phyloP scores from a whole-genome alignment of 2,113 vertebrate genomes.

The Albula glossodonta region DNA sequence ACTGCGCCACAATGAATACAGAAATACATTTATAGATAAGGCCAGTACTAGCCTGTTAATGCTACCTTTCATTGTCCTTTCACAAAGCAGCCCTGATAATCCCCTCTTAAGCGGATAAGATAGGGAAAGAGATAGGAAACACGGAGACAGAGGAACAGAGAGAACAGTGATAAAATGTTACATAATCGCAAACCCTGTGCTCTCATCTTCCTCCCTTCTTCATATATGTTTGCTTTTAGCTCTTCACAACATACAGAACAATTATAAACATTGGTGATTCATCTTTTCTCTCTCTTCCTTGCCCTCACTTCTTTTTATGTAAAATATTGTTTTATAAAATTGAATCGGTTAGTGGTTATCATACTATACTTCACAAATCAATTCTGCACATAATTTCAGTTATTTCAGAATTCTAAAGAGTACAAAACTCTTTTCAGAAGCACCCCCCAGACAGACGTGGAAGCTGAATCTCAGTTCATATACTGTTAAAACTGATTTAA shows the following conservation, averaged over 20 bases:
- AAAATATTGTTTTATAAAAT: too few species aligned
- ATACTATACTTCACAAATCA: too few species aligned
- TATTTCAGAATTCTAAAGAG: too few species aligned
- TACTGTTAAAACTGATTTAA: background rate
- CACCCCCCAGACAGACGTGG: background rate
- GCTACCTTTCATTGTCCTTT: slow-evolving; percentile 56
- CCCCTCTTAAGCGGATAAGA: slow-evolving; percentile 67
- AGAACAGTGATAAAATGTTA: slow-evolving; percentile 51
- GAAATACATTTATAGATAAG: background rate
- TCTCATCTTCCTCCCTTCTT: slow-evolving; percentile 33
- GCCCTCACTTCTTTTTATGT: too few species aligned
- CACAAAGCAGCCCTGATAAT: slow-evolving; percentile 60
- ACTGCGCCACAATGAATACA: too few species aligned
- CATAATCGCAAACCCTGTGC: slow-evolving; percentile 47
- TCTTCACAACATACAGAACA: background rate
- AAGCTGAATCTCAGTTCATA: background rate
- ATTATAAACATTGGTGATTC: too few species aligned
- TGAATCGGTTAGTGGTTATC: too few species aligned
- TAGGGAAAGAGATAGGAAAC: slow-evolving; percentile 17
- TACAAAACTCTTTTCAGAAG: background rate
- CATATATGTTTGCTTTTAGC: slow-evolving; percentile 22
- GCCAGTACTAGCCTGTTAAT: slow-evolving; percentile 19
- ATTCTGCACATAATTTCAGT: too few species aligned
- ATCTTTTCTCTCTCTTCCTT: too few species aligned
- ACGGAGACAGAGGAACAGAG: slow-evolving; percentile 37